Conservation (phyloP, 2,113 vertebrate genomes). For the Trichechus manatus region DNA sequence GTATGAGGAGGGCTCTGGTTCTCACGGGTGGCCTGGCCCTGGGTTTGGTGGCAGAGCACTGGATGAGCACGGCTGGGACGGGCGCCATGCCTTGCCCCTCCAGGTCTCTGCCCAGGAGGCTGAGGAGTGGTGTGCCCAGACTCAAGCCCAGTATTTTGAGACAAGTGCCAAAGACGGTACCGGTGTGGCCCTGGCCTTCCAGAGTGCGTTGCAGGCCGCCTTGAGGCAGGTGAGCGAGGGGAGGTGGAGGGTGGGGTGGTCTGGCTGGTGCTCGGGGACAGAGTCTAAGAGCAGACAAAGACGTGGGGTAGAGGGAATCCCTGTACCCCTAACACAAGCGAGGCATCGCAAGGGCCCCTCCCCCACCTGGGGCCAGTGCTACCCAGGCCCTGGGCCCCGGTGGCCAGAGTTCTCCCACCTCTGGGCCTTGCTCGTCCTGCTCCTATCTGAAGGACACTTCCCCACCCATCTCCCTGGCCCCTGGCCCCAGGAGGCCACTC, state of each 20-base stretch:
- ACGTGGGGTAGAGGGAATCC: background rate
- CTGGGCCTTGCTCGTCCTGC: background rate
- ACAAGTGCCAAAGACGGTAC: slow-evolving; percentile 83
- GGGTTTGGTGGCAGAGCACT: background rate
- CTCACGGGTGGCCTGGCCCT: background rate
- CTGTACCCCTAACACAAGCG: background rate
- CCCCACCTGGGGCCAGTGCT: background rate
- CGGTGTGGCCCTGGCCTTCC: slow-evolving; percentile 77
- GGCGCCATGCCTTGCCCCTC: fast-evolving
- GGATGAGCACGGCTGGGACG: background rate
- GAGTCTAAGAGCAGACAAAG: background rate
- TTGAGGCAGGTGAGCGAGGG: slow-evolving; percentile 75
- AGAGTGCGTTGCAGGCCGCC: slow-evolving; percentile 63
- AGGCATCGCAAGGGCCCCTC: background rate
- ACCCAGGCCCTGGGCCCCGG: background rate
- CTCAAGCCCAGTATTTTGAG: slow-evolving; percentile 83
- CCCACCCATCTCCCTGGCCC: background rate
- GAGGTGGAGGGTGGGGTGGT: background rate
- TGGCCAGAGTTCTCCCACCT: background rate
- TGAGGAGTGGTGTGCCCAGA: slow-evolving; percentile 78
- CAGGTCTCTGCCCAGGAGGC: slow-evolving; percentile 78
- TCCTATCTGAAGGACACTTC: background rate
- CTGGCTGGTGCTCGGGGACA: too few species aligned
- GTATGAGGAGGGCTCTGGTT: background rate
- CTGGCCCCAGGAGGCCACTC: background rate